These are phyloP conservation scores for Magallana ariakensis DNA, from an alignment of 1,140 invertebrate species.

Conservation along the genomic window DNA sequence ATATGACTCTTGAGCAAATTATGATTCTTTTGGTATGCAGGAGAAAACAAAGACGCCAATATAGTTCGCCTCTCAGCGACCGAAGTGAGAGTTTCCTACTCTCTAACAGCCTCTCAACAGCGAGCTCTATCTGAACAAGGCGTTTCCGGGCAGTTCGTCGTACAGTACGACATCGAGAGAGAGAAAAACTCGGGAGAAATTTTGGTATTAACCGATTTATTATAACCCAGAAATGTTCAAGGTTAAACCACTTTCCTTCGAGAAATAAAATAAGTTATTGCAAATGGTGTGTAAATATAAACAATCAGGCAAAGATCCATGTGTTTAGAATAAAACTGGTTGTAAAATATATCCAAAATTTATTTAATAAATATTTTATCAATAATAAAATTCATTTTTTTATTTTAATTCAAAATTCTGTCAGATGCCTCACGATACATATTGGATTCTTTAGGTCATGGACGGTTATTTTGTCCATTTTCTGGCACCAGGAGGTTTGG, in stretches of 20 bases:
- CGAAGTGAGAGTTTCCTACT: slow-evolving; percentile 60
- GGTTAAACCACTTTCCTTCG: no score
- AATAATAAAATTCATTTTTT: no score
- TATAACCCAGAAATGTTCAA: not conserved
- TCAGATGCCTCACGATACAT: no score
- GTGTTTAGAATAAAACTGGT: no score
- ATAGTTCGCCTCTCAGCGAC: slow-evolving; percentile 44
- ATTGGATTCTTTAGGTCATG: slow-evolving; percentile 81
- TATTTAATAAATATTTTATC: no score
- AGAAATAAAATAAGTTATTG: no score
- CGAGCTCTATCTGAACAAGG: slow-evolving; percentile 50
- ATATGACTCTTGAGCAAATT: no score
- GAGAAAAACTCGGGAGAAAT: slow-evolving; percentile 63
- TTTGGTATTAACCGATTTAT: slow-evolving; percentile 59
- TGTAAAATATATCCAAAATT: no score
- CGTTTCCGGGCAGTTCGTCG: slow-evolving; percentile 58
- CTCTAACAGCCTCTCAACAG: slow-evolving; percentile 59
- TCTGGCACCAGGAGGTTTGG: slow-evolving; percentile 83
- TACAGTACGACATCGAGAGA: slow-evolving; percentile 66
- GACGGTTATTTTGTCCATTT: slow-evolving; percentile 89
- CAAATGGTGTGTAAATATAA: no score
- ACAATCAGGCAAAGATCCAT: no score
- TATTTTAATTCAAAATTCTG: no score
- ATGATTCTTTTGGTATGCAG: not conserved
- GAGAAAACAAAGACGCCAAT: slow-evolving; percentile 2